Conservation (phyloP, 1,140 invertebrate genomes). For the Battus philenor region DNA sequence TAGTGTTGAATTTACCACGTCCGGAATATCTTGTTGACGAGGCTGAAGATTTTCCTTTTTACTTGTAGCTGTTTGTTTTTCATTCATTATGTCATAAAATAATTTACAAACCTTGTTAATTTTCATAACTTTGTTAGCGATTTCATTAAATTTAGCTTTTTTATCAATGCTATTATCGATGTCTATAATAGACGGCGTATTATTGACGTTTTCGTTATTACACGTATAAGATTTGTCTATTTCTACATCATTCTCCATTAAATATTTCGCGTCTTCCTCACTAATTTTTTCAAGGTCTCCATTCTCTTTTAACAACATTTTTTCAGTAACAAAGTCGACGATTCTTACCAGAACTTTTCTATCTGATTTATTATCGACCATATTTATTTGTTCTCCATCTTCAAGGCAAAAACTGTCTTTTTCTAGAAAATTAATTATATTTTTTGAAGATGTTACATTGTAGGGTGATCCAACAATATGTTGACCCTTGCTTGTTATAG, state of each 20-base stretch:
- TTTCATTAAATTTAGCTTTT: slow-evolving; percentile 36
- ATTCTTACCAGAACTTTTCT: slow-evolving; percentile 71
- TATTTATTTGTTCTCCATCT: slow-evolving; percentile 68
- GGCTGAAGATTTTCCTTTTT: slow-evolving; percentile 18
- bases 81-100: slow-evolving; percentile 30
- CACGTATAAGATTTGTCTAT: slow-evolving; percentile 15
- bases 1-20: slow-evolving; percentile 68
- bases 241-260: slow-evolving; percentile 40
- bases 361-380: slow-evolving; percentile 61
- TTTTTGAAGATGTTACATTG: slow-evolving; percentile 55
- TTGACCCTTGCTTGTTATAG: slow-evolving; percentile 67
- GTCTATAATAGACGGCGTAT: not conserved
- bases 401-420: slow-evolving; percentile 56
- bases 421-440: slow-evolving; percentile 50
- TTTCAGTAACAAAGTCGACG: slow-evolving; percentile 75
- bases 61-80: slow-evolving; percentile 24
- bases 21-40: slow-evolving; percentile 49
- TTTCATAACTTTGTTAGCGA: slow-evolving; percentile 42
- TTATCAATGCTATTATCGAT: slow-evolving; percentile 7
- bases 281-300: slow-evolving; percentile 69
- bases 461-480: slow-evolving; percentile 72
- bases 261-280: slow-evolving; percentile 51
- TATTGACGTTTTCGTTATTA: slow-evolving; percentile 12
- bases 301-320: slow-evolving; percentile 74
- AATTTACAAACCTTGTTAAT: slow-evolving; percentile 55